Evolutionary conservation across 2,888 invertebrate species (phyloP).

Genomic region (Caenorhabditis japonica): DNA sequence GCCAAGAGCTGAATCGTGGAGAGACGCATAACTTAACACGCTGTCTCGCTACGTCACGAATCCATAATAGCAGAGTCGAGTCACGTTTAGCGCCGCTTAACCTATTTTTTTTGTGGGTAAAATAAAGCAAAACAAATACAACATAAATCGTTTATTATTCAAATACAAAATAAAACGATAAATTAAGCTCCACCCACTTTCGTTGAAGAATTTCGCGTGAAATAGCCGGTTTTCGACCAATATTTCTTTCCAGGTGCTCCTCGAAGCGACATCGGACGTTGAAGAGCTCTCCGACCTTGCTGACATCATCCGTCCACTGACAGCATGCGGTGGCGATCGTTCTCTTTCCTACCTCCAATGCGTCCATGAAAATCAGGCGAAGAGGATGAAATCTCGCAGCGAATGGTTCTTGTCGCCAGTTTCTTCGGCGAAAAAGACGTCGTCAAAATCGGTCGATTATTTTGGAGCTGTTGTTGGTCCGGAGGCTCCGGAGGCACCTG

Average conservation of each 20-base stretch:
- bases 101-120: no score
- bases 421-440: conserved; percentile 51
- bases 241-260: conserved; percentile 55
- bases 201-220: background rate
- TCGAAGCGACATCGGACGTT: conserved; percentile 58
- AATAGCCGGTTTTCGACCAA: background rate
- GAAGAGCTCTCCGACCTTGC: conserved; percentile 56
- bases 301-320: conserved; percentile 57
- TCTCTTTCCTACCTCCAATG: conserved; percentile 88
- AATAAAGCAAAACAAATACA: no score
- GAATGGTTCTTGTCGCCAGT: conserved; percentile 84
- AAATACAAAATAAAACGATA: no score
- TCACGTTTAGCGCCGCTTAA: no score
- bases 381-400: conserved; percentile 94
- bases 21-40: no score
- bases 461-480: conserved; percentile 20
- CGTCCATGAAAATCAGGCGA: conserved; percentile 95
- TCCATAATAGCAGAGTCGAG: no score
- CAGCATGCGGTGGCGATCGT: conserved; percentile 61
- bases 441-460: conserved; percentile 66
- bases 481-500: conserved; percentile 10
- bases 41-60: no score
- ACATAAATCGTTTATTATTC: no score
- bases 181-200: no score
- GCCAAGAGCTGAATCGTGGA: no score